Evolutionary conservation across 2,797 vertebrate genomes (phyloP), one percentile per base, ranked within the genome.

Genomic region (Lacerta viridis): DNA sequence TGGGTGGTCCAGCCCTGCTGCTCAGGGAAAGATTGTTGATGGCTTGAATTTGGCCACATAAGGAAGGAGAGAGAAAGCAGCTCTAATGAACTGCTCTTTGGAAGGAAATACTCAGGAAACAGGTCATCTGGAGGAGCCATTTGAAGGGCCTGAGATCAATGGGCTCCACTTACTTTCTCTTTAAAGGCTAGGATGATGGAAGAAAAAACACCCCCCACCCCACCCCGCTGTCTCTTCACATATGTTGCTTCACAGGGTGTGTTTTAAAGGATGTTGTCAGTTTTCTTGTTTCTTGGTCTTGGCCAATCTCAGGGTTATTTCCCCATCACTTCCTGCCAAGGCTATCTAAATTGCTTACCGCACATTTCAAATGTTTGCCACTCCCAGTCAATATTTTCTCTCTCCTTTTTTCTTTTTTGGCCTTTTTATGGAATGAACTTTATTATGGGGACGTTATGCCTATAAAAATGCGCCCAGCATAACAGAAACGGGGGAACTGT

Each of bases 401-500:
- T 10, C 15, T 41, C 39, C 39, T 33, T 33, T 33, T 33, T 33
- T 33, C 36, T 68, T 18, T 29, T 41, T 84, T 75, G 50, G 50
- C 15, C 41, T 33, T 9, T 33, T 84, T 90, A 80, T 55, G n/a
- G 61, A 85, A 85, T 9, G 77, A 8, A 74, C 88, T 90, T 91
- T 71, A 87, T 80, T 87, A 3, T 55, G 78, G 82, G 84, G 5
- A 43, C 33, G 76, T 1, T 80, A 11, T 86, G 36, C 87, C 11
- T 66, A 87, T 11, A 55, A 66, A 90, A 93, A 4, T 85, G 4
- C 61, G 82, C 5, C 76, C 86, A 91, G 33, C 50, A 87, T 72
- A 2, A 69, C 1, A 17, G 71, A 46, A 25, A 50, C 11, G 13
- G 36, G 41, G 64, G 71, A 78, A 84, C 5, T 0, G 39, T 46